Evolutionary conservation across 2,888 invertebrate species (phyloP).

Genomic region (Acleris laterana): DNA sequence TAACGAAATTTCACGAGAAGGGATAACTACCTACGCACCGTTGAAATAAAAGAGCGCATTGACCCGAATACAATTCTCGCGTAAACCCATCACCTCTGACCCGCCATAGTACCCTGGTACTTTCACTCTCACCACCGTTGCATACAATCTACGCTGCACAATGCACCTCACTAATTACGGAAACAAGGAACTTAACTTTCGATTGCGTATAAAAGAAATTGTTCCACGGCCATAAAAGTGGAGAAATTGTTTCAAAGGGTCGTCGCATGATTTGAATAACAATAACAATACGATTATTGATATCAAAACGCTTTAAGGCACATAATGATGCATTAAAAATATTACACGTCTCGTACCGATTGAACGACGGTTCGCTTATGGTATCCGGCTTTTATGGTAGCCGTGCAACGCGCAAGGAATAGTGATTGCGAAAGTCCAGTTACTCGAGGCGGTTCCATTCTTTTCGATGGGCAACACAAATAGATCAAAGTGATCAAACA

Average conservation of each 20-base stretch:
- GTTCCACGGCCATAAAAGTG: conserved; percentile 25
- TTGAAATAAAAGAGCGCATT: conserved; percentile 10
- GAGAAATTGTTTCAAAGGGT: conserved; percentile 30
- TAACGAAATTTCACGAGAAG: conserved; percentile 20
- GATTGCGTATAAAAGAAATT: conserved; percentile 30
- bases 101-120: conserved; percentile 11
- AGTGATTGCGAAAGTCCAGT: conserved; percentile 82
- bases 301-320: conserved; percentile 56
- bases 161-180: conserved; percentile 29
- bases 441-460: conserved; percentile 57
- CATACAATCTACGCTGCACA: conserved; percentile 8
- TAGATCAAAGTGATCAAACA: conserved; percentile 49
- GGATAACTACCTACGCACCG: background rate
- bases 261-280: conserved; percentile 22
- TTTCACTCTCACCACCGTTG: conserved; percentile 25
- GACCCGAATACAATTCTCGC: conserved; percentile 24
- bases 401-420: conserved; percentile 75
- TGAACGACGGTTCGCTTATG: conserved; percentile 61
- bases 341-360: conserved; percentile 61
- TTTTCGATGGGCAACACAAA: conserved; percentile 41
- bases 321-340: conserved; percentile 61
- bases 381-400: conserved; percentile 72
- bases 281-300: conserved; percentile 53
- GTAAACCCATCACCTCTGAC: conserved; percentile 1
- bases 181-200: conserved; percentile 32